Evolutionary conservation across 2,113 vertebrate species (phyloP).

Genomic region (Eleginops maclovinus): DNA sequence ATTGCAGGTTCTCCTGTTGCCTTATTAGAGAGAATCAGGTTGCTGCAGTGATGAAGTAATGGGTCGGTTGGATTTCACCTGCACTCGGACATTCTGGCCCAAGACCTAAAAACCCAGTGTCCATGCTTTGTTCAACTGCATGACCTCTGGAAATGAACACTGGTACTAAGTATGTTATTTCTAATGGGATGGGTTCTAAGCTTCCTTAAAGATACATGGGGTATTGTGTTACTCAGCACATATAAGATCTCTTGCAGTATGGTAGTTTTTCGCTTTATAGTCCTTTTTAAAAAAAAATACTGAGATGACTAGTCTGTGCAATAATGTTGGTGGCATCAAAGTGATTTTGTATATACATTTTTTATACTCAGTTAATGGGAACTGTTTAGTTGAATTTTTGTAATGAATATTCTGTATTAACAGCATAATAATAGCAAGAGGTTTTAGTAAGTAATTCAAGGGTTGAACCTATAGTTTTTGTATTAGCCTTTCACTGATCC

Average conservation of each 20-base stretch:
- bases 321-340: constrained; percentile 26
- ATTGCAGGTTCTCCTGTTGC: constrained; percentile 83
- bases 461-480: constrained; percentile 10
- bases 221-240: constrained; percentile 50
- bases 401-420: constrained; percentile 21
- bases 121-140: constrained; percentile 19
- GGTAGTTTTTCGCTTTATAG: constrained; percentile 40
- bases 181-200: constrained; percentile 59
- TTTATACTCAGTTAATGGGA: constrained; percentile 16
- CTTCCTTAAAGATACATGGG: constrained; percentile 50
- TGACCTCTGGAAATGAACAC: constrained; percentile 65
- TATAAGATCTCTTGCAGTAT: constrained; percentile 24
- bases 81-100: constrained; percentile 41
- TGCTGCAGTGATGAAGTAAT: constrained; percentile 74
- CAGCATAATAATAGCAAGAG: constrained; percentile 5
- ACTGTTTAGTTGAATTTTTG: not conserved
- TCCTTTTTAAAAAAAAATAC: constrained; percentile 48
- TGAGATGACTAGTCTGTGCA: constrained; percentile 40
- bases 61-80: constrained; percentile 76
- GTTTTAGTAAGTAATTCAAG: constrained; percentile 9
- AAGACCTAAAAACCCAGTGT: constrained; percentile 44
- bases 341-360: constrained; percentile 45
- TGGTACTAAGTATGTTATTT: constrained; percentile 61
- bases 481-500: constrained; percentile 13
- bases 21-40: constrained; percentile 80